These are phyloP conservation scores for Acleris holmiana DNA, from an alignment of 2,888 invertebrate genomes.

Conservation along the genomic window DNA sequence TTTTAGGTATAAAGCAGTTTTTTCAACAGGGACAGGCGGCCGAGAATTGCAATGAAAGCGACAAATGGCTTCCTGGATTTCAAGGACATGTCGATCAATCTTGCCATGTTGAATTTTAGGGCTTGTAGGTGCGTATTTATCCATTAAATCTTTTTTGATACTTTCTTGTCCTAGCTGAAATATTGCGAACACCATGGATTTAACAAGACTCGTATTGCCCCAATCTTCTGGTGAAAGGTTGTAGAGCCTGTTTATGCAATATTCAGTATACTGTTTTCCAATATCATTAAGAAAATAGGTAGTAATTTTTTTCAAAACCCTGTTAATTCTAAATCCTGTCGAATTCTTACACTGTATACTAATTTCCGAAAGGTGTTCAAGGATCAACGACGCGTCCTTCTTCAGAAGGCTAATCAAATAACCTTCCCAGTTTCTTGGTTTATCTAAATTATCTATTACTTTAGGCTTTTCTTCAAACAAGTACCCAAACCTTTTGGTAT, in stretches of 20 bases:
- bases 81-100: constrained; percentile 40
- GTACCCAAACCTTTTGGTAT: constrained; percentile 43
- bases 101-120: constrained; percentile 53
- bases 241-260: constrained; percentile 46
- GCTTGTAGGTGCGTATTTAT: constrained; percentile 51
- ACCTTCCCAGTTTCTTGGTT: constrained; percentile 38
- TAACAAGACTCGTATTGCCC: constrained; percentile 19
- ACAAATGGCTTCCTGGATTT: constrained; percentile 59
- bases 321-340: constrained; percentile 42
- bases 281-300: constrained; percentile 60
- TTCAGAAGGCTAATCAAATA: constrained; percentile 46
- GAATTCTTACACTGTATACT: constrained; percentile 34
- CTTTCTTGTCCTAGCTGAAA: constrained; percentile 52
- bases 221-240: constrained; percentile 4
- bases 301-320: constrained; percentile 55
- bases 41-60: constrained; percentile 52
- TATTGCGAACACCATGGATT: constrained; percentile 48
- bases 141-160: constrained; percentile 50
- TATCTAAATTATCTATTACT: constrained; percentile 25
- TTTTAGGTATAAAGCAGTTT: constrained; percentile 37
- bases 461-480: constrained; percentile 38
- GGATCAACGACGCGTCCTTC: constrained; percentile 42
- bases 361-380: constrained; percentile 40
- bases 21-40: constrained; percentile 21
- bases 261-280: constrained; percentile 48